phyloP scores from a whole-genome alignment of 2,797 vertebrate species.

The Enteromius afrohamiltoni region DNA sequence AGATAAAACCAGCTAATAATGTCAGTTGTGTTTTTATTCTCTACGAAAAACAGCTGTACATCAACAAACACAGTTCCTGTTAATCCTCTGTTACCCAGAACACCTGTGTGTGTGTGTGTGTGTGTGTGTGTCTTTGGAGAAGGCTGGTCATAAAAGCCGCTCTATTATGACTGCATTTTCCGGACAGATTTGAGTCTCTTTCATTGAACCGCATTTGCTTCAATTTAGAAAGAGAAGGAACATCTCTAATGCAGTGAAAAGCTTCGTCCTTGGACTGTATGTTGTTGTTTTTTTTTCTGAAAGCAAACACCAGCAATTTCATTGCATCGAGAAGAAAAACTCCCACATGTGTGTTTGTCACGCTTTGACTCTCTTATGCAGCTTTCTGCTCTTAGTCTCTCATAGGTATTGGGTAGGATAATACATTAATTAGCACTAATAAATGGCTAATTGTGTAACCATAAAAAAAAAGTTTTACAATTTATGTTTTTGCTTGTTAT shows the following conservation, averaged over 20 bases:
- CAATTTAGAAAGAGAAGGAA: conserved; percentile 67
- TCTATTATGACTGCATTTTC: conserved; percentile 64
- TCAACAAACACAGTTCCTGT: neutral
- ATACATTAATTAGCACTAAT: too few species aligned
- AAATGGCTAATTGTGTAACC: too few species aligned
- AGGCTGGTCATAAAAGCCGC: neutral
- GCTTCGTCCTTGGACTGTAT: conserved; percentile 33
- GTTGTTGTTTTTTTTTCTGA: conserved; percentile 37
- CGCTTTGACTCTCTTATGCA: neutral
- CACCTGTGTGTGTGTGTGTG: neutral
- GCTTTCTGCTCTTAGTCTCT: conserved; percentile 41
- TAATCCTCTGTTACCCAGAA: too few species aligned
- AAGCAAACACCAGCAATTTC: conserved; percentile 56
- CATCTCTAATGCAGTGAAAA: conserved; percentile 65
- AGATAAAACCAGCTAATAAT: too few species aligned
- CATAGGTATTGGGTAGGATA: neutral
- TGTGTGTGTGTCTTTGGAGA: neutral
- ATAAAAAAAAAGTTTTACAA: too few species aligned
- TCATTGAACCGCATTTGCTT: conserved; percentile 69
- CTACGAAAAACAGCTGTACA: too few species aligned
- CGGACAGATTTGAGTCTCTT: conserved; percentile 65
- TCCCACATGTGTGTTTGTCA: conserved; percentile 34
- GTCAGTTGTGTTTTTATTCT: too few species aligned
- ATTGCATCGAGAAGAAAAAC: conserved; percentile 57
- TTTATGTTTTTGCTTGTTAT: too few species aligned